Percentiles rank a stretch among this genome's conserved stretches.
Conservation (phyloP, 2,888 invertebrate genomes). For the Rotaria macrura region DNA sequence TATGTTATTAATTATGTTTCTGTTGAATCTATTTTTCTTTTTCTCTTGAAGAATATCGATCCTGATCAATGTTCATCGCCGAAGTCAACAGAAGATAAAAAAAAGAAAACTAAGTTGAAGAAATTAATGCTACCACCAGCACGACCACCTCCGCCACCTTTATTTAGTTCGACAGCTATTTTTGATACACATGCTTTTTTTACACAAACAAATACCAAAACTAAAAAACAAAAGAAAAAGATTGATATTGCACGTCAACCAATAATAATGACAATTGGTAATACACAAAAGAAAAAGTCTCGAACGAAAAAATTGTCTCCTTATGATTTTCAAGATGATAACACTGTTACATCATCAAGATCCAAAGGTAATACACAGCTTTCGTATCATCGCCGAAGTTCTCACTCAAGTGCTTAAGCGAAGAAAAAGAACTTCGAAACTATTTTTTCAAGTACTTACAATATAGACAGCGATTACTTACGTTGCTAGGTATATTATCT, state of each 20-base stretch:
- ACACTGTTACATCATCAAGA: neutral
- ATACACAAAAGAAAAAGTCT: neutral
- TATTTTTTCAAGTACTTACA: too few relatives aligned
- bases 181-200: neutral
- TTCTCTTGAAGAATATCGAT: neutral
- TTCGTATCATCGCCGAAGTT: too few relatives aligned
- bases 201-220: neutral
- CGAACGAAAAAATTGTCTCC: neutral
- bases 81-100: neutral
- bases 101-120: neutral
- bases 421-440: too few relatives aligned
- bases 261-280: neutral
- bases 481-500: too few relatives aligned
- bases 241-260: conserved; percentile 5
- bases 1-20: neutral
- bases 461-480: too few relatives aligned
- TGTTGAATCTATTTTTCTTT: neutral
- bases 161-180: neutral
- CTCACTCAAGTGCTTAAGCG: too few relatives aligned
- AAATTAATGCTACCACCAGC: neutral
- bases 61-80: neutral
- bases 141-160: neutral
- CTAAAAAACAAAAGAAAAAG: neutral
- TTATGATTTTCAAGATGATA: neutral
- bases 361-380: neutral